Percentiles rank a stretch among this genome's conserved stretches.
Conservation (phyloP, 2,888 invertebrate genomes). For the Brachycybe producta region DNA sequence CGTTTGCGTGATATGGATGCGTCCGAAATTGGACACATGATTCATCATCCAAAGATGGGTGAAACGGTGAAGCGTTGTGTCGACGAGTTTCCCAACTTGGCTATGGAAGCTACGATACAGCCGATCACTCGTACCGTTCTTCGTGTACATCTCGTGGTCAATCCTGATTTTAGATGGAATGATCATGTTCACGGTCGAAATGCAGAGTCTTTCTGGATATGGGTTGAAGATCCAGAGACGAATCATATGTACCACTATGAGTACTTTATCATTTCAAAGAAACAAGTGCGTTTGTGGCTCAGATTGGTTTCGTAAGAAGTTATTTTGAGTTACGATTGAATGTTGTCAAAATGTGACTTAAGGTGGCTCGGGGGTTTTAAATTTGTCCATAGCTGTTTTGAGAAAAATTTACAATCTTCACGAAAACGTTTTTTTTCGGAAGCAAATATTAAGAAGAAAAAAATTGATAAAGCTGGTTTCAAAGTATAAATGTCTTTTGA, state of each 20-base stretch:
- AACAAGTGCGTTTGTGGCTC: slow-evolving; percentile 49
- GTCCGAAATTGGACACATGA: slow-evolving; percentile 62
- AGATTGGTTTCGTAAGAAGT: slow-evolving; percentile 8
- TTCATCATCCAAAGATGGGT: slow-evolving; percentile 64
- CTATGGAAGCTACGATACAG: slow-evolving; percentile 71
- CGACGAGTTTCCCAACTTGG: slow-evolving; percentile 68
- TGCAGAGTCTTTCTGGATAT: slow-evolving; percentile 87
- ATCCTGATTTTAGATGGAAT: slow-evolving; percentile 67
- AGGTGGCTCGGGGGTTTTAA: slow-evolving; percentile 4
- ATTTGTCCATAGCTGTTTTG: too few relatives aligned
- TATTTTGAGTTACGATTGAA: not conserved
- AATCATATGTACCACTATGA: slow-evolving; percentile 95
- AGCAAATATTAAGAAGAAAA: too few relatives aligned
- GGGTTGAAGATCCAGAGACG: slow-evolving; percentile 92
- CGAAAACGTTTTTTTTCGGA: too few relatives aligned
- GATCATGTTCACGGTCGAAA: slow-evolving; percentile 77
- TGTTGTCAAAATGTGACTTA: not conserved
- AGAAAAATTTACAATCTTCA: too few relatives aligned
- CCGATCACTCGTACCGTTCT: slow-evolving; percentile 91
- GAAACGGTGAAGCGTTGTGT: slow-evolving; percentile 66
- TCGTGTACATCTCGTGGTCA: slow-evolving; percentile 63
- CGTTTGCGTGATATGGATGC: slow-evolving; percentile 73
- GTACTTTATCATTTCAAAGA: slow-evolving; percentile 67
- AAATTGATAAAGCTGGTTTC: too few relatives aligned
- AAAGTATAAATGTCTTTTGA: too few relatives aligned